These are phyloP conservation scores for Drosophila dunni DNA, from an alignment of 1,140 invertebrate genomes.

Conservation along the genomic window DNA sequence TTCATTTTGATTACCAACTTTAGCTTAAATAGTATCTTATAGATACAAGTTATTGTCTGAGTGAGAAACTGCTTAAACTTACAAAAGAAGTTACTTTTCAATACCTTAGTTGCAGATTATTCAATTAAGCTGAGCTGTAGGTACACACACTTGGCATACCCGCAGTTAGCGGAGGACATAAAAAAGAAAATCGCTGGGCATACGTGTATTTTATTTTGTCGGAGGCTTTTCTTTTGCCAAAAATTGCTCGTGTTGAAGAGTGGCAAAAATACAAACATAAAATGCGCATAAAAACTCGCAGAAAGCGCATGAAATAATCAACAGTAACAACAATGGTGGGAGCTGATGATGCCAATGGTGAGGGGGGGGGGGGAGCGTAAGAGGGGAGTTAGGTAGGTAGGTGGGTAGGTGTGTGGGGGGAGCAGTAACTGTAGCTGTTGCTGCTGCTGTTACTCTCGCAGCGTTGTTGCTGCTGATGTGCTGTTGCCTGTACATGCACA, in stretches of 20 bases:
- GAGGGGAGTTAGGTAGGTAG: neutral
- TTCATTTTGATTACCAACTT: no score
- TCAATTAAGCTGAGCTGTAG: neutral
- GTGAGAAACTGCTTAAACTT: no score
- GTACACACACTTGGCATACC: neutral
- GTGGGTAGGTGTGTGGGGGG: no score
- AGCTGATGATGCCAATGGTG: slow-evolving; percentile 28
- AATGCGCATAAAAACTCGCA: slow-evolving; percentile 79
- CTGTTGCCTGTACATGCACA: slow-evolving; percentile 34
- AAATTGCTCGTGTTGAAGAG: slow-evolving; percentile 14
- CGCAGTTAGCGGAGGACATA: neutral
- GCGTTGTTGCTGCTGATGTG: slow-evolving; percentile 29
- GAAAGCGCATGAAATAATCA: slow-evolving; percentile 81
- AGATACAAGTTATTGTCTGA: no score
- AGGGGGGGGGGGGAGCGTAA: neutral
- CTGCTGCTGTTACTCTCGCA: slow-evolving; percentile 1
- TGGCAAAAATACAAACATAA: slow-evolving; percentile 77
- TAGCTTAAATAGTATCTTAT: no score
- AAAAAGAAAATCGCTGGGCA: slow-evolving; percentile 13
- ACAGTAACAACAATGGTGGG: slow-evolving; percentile 69
- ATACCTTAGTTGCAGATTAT: neutral
- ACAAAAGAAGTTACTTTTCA: no score
- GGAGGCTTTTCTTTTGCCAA: slow-evolving; percentile 35
- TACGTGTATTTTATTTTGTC: slow-evolving; percentile 27
- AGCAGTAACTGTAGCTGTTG: slow-evolving; percentile 18